phyloP scores from a whole-genome alignment of 2,113 vertebrate species.

The Balaeniceps rex region DNA sequence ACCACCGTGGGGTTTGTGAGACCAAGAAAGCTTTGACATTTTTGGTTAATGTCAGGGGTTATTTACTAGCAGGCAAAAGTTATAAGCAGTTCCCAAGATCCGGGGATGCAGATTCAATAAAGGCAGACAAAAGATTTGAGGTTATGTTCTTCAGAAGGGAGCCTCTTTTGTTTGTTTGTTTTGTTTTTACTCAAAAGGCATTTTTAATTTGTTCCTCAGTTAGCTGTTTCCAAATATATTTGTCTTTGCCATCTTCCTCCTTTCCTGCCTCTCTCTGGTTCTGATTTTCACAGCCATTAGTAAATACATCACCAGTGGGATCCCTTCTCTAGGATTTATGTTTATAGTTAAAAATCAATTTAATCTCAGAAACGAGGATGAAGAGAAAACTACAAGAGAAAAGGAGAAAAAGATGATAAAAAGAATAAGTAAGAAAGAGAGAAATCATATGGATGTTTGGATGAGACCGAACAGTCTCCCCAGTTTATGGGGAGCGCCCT shows the following conservation, averaged over 20 bases:
- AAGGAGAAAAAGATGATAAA: neutral
- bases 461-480: neutral
- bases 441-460: neutral
- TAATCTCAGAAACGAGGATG: neutral
- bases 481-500: neutral
- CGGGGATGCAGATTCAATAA: conserved; percentile 41
- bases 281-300: conserved; percentile 50
- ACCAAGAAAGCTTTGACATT: neutral
- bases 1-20: neutral
- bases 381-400: neutral
- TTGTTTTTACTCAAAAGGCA: conserved; percentile 54
- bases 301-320: conserved; percentile 18
- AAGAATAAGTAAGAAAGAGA: neutral
- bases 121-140: conserved; percentile 60
- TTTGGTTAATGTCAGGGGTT: conserved; percentile 20
- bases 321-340: conserved; percentile 33
- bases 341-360: conserved; percentile 38
- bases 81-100: conserved; percentile 46
- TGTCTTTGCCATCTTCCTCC: conserved; percentile 49
- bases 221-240: conserved; percentile 60
- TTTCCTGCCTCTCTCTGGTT: conserved; percentile 44
- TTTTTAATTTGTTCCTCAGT: conserved; percentile 51
- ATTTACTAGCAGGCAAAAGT: conserved; percentile 30
- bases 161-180: conserved; percentile 56
- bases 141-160: conserved; percentile 48